phyloP scores from a whole-genome alignment of 2,888 invertebrate species.

The Mythimna lalbum region DNA sequence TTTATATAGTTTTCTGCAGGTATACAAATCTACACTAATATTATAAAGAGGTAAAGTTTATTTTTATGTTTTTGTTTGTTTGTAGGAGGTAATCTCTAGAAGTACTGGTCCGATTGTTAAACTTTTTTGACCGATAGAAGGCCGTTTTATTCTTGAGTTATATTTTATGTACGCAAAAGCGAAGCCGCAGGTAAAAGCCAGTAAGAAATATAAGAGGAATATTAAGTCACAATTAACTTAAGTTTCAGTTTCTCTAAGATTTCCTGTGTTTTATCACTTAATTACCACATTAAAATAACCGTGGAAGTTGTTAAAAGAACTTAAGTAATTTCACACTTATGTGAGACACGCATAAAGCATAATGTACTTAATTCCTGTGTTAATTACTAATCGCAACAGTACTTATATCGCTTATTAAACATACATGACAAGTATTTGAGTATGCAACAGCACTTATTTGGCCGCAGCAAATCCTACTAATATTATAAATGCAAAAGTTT shows the following conservation, averaged over 20 bases:
- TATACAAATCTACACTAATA: too few species aligned
- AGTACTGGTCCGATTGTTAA: too few species aligned
- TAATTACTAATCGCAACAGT: slow-evolving; percentile 29
- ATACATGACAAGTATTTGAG: not conserved
- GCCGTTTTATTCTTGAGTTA: too few species aligned
- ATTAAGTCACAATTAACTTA: not conserved
- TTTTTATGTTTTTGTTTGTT: too few species aligned
- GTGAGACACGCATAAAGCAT: slow-evolving; percentile 14
- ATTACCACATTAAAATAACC: slow-evolving; percentile 3
- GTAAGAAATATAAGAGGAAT: not conserved
- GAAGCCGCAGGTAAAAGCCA: too few species aligned
- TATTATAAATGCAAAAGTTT: too few species aligned
- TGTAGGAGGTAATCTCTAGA: too few species aligned
- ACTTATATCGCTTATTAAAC: not conserved
- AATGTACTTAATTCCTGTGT: slow-evolving; percentile 32
- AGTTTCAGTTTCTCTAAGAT: slow-evolving; percentile 3
- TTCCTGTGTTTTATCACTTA: slow-evolving; percentile 28
- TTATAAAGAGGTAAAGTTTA: too few species aligned
- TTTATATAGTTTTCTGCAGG: not conserved
- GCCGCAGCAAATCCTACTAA: not conserved
- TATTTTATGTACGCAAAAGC: too few species aligned
- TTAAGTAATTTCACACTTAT: slow-evolving; percentile 35
- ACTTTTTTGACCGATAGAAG: too few species aligned
- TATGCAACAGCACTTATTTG: not conserved
- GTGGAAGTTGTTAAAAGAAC: slow-evolving; percentile 13